A percentile compares a stretch with the other conserved stretches of the same genome.
phyloP scores from a whole-genome alignment of 2,888 invertebrate species.

The Allygus modestus region DNA sequence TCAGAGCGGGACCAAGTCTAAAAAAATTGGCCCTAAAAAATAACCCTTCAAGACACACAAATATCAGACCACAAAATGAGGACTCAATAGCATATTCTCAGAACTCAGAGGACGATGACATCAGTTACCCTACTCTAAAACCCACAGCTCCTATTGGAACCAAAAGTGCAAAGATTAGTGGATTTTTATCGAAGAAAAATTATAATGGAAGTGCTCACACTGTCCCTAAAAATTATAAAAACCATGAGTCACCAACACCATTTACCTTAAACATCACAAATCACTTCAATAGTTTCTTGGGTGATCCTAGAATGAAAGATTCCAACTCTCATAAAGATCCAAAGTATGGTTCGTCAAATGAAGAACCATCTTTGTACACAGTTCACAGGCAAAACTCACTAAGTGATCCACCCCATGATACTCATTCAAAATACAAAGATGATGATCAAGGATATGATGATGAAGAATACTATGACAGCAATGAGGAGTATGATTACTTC shows the following conservation, averaged over 20 bases:
- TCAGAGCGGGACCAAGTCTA: background rate
- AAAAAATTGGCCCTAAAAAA: background rate
- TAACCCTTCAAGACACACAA: background rate
- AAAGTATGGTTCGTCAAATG: constrained; percentile 21
- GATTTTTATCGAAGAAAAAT: background rate
- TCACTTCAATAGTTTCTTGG: background rate
- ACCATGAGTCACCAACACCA: background rate
- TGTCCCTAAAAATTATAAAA: background rate
- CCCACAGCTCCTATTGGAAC: background rate
- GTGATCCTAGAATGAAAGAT: constrained; percentile 2
- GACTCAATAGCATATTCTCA: background rate
- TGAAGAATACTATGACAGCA: constrained; percentile 57
- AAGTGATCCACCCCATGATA: constrained; percentile 15
- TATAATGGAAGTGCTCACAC: background rate
- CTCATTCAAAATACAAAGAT: constrained; percentile 52
- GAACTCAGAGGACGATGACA: background rate
- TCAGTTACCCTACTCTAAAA: background rate
- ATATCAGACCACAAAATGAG: background rate
- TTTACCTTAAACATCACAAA: background rate
- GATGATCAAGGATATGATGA: constrained; percentile 64
- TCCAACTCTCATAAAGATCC: background rate
- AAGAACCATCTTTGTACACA: constrained; percentile 53
- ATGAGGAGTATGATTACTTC: constrained; percentile 66
- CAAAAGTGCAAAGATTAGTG: background rate
- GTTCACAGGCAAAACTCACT: constrained; percentile 45